Conservation (phyloP, 2,113 vertebrate genomes). For the Sclerurus mexicanus region DNA sequence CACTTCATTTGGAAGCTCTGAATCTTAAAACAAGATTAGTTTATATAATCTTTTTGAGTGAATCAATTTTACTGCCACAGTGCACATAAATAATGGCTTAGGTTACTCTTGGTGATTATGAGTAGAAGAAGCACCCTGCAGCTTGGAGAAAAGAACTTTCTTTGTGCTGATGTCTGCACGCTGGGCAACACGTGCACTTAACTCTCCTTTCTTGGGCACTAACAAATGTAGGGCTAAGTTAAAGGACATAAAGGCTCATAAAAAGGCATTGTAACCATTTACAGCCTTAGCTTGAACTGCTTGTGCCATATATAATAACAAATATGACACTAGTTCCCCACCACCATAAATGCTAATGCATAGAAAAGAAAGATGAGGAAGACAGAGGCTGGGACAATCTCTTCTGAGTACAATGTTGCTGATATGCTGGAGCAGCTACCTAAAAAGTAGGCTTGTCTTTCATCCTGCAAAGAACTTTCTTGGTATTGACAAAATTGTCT, state of each 20-base stretch:
- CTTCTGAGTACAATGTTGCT: rapidly evolving
- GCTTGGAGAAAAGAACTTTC: neutral
- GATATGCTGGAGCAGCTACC: neutral
- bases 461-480: neutral
- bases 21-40: neutral
- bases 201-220: neutral
- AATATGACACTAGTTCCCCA: neutral
- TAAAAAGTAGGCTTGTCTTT: neutral
- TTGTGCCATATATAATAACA: neutral
- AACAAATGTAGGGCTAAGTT: neutral
- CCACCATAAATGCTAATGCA: neutral
- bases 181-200: neutral
- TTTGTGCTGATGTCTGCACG: neutral
- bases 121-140: neutral
- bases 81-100: neutral
- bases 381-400: neutral
- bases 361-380: neutral
- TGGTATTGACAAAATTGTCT: constrained; percentile 7
- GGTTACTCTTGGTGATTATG: neutral
- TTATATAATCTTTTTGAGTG: neutral
- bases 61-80: constrained; percentile 11
- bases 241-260: neutral
- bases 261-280: neutral
- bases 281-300: neutral
- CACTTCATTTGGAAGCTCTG: neutral